These are phyloP conservation scores for Apodemia zela DNA, from an alignment of 2,888 invertebrate genomes.

Conservation along the genomic window DNA sequence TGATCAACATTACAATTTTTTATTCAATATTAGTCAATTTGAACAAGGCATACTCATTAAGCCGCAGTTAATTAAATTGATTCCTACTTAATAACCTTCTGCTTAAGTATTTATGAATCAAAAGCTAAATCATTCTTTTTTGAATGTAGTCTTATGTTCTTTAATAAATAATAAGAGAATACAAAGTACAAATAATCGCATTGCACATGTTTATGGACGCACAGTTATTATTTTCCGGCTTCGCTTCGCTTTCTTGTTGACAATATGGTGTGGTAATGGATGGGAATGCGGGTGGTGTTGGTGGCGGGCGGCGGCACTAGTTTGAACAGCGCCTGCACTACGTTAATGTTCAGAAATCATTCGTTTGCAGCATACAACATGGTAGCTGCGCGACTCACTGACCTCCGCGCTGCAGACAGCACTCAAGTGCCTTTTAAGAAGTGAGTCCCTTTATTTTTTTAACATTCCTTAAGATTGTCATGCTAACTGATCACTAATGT, in stretches of 20 bases:
- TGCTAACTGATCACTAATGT: constrained; percentile 26
- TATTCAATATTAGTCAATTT: too few relatives aligned
- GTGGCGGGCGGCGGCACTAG: constrained; percentile 40
- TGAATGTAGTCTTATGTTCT: too few relatives aligned
- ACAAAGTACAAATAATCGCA: not conserved
- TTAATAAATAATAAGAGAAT: too few relatives aligned
- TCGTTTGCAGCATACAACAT: constrained; percentile 97
- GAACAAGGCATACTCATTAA: too few relatives aligned
- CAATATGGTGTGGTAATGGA: constrained; percentile 73
- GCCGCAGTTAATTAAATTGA: too few relatives aligned
- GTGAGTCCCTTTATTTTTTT: constrained; percentile 82
- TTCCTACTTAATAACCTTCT: too few relatives aligned
- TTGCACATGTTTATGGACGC: not conserved
- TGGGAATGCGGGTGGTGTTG: constrained; percentile 39
- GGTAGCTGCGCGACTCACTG: constrained; percentile 98
- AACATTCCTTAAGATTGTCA: not conserved
- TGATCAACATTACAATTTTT: too few relatives aligned
- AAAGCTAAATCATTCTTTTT: too few relatives aligned
- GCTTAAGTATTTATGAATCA: too few relatives aligned
- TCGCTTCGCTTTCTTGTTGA: constrained; percentile 58
- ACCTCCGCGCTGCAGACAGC: constrained; percentile 95
- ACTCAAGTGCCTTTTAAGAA: constrained; percentile 99
- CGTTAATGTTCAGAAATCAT: constrained; percentile 83
- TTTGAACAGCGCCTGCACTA: constrained; percentile 47
- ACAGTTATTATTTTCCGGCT: constrained; percentile 32